A percentile compares a stretch with the other conserved stretches of the same genome.
Conservation (phyloP, 1,140 invertebrate species). For the Lysiphlebus fabarum region DNA sequence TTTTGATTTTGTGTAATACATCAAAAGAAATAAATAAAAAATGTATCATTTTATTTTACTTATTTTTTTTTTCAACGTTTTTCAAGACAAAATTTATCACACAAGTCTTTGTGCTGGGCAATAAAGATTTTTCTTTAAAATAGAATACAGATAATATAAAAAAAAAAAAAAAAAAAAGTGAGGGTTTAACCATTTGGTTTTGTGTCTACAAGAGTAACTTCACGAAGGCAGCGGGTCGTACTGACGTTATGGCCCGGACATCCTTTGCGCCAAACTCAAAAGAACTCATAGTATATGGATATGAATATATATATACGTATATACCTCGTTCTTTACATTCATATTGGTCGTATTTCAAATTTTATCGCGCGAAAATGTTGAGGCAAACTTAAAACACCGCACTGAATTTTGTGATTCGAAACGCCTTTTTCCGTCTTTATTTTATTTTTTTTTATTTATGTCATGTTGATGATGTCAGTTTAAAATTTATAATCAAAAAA, state of each 20-base stretch:
- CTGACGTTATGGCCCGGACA: constrained; percentile 48
- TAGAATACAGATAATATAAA: no score
- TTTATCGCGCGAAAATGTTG: constrained; percentile 48
- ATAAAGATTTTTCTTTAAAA: no score
- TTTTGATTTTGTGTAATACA: no score
- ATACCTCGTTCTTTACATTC: constrained; percentile 11
- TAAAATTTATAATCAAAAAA: constrained; percentile 41
- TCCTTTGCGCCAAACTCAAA: constrained; percentile 35
- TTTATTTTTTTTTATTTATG: constrained; percentile 4
- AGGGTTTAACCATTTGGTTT: no score
- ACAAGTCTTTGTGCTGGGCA: no score
- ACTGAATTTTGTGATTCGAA: constrained; percentile 19
- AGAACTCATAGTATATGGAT: constrained; percentile 1
- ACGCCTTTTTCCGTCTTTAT: constrained; percentile 6
- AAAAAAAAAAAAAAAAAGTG: no score
- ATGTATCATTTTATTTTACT: no score
- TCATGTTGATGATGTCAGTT: constrained; percentile 52
- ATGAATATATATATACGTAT: constrained; percentile 24
- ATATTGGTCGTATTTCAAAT: constrained; percentile 46
- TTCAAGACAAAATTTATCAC: no score
- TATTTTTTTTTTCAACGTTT: no score
- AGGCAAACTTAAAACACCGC: constrained; percentile 24
- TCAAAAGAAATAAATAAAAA: no score
- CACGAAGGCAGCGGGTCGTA: constrained; percentile 30
- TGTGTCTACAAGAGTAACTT: constrained; percentile 29